phyloP scores from a whole-genome alignment of 2,113 vertebrate species.

The Gallinago undulata region DNA sequence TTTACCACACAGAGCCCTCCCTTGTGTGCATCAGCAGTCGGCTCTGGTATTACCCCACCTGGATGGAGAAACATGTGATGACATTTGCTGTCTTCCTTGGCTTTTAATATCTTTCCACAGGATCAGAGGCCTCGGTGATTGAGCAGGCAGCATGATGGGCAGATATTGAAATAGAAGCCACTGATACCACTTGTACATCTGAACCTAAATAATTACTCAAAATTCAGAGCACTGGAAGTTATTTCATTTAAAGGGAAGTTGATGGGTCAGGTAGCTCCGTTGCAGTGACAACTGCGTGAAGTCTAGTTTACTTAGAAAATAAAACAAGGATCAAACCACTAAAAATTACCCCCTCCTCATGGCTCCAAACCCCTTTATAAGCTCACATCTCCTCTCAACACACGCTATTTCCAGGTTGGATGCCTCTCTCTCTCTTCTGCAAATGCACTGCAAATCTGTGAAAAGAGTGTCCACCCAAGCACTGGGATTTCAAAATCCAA shows the following conservation, averaged over 20 bases:
- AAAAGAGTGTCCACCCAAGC: neutral
- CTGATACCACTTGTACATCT: neutral
- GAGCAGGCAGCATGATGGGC: neutral
- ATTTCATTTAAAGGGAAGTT: neutral
- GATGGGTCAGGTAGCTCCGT: neutral
- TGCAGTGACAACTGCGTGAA: neutral
- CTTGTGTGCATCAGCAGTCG: neutral
- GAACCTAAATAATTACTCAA: neutral
- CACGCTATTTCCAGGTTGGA: neutral
- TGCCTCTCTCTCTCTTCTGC: neutral
- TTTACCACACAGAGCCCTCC: neutral
- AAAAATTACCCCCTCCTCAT: neutral
- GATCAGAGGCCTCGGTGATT: neutral
- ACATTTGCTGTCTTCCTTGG: neutral
- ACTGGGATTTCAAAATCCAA: neutral
- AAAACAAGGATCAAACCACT: neutral
- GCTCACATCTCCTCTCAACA: neutral
- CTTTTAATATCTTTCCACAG: neutral
- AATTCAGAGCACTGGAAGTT: neutral
- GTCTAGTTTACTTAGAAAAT: neutral
- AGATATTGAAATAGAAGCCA: neutral
- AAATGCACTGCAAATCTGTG: neutral
- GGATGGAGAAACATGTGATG: neutral
- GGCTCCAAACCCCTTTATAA: neutral
- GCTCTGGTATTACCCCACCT: neutral